These are phyloP conservation scores for Anoncus sp. DNA, from an alignment of 2,888 invertebrate species.

Conservation along the genomic window DNA sequence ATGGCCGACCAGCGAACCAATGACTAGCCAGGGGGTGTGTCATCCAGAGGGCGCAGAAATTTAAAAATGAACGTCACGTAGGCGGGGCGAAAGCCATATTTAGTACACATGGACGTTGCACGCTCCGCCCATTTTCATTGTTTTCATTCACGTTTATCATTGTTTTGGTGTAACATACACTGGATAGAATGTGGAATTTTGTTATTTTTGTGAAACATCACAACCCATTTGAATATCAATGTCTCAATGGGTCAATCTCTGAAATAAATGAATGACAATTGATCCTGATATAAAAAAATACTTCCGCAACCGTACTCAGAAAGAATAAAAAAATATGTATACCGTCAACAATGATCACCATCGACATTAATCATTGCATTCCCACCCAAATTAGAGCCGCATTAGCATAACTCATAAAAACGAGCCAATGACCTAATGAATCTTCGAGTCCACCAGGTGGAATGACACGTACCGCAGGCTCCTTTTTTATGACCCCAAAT, in stretches of 20 bases:
- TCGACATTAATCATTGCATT: not conserved
- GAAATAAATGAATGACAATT: not conserved
- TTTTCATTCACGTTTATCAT: slow-evolving; percentile 29
- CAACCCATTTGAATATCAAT: not conserved
- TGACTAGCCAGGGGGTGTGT: slow-evolving; percentile 75
- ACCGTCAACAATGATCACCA: not conserved
- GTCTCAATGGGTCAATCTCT: not conserved
- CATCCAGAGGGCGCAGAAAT: slow-evolving; percentile 52
- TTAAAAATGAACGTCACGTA: slow-evolving; percentile 53
- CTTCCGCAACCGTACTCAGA: not conserved
- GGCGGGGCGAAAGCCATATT: slow-evolving; percentile 56
- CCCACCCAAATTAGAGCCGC: slow-evolving; percentile 21
- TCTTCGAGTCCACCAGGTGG: slow-evolving; percentile 35
- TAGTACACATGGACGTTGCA: slow-evolving; percentile 8
- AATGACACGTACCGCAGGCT: slow-evolving; percentile 46
- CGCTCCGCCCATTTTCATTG: slow-evolving; percentile 21
- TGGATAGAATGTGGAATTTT: not conserved
- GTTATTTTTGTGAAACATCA: not conserved
- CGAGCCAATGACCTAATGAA: slow-evolving; percentile 34
- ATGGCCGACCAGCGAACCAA: slow-evolving; percentile 81
- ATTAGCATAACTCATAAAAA: slow-evolving; percentile 25
- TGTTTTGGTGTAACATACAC: slow-evolving; percentile 7
- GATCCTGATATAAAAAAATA: not conserved
- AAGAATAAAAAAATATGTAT: not conserved
- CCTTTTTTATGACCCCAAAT: slow-evolving; percentile 56